Conservation (phyloP, 2,888 invertebrate species). For the Lycocerus yunnanus region DNA sequence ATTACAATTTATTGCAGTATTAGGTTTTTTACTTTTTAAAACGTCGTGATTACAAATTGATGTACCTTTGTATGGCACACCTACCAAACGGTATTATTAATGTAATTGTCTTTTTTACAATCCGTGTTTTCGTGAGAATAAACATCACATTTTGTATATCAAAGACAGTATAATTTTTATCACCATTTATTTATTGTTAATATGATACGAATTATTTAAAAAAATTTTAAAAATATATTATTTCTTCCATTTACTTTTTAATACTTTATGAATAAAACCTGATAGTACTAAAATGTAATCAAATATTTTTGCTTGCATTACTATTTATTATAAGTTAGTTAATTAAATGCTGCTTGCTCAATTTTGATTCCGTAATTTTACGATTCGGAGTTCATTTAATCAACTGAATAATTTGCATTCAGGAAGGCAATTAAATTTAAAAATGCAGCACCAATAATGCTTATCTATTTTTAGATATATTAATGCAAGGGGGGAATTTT, state of each 20-base stretch:
- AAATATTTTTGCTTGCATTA: background rate
- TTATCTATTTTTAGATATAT: background rate
- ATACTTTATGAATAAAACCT: background rate
- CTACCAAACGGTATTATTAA: background rate
- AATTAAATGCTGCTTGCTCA: background rate
- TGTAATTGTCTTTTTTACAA: constrained; percentile 2
- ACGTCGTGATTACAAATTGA: background rate
- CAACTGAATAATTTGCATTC: background rate
- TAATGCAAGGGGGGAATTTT: background rate
- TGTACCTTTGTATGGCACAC: background rate
- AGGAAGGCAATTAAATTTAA: background rate
- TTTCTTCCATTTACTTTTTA: too few species aligned
- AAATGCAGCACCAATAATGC: background rate
- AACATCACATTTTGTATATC: constrained; percentile 9
- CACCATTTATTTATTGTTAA: background rate
- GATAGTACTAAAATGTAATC: background rate
- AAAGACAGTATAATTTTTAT: background rate
- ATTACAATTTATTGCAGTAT: background rate
- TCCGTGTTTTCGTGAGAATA: constrained; percentile 3
- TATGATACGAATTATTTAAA: background rate
- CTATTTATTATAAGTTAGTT: background rate
- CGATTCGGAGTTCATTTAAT: background rate
- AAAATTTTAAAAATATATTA: too few species aligned
- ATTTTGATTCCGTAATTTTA: background rate
- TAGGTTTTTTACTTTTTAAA: background rate